Evolutionary conservation across 2,888 invertebrate genomes (phyloP).

Genomic region (Trachelus troglodyta): DNA sequence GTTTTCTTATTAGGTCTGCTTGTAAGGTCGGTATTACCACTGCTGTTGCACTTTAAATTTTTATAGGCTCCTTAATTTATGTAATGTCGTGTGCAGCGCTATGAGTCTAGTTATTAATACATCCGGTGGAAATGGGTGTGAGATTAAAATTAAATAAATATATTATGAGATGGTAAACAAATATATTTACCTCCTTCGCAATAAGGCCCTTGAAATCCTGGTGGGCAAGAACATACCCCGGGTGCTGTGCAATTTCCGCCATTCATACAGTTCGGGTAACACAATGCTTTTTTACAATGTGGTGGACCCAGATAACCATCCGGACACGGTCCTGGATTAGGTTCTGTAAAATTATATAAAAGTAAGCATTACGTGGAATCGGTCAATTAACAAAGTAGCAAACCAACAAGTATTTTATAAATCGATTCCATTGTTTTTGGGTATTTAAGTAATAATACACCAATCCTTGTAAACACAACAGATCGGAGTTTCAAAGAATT

Average conservation of each 20-base stretch:
- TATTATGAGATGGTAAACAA: not conserved
- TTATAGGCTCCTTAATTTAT: too few species aligned
- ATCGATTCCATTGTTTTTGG: not conserved
- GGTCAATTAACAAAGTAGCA: not conserved
- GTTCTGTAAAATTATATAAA: constrained; percentile 69
- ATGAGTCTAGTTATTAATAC: too few species aligned
- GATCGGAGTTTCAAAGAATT: not conserved
- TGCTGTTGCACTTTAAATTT: constrained; percentile 67
- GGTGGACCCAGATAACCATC: constrained; percentile 89
- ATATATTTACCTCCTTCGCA: constrained; percentile 83
- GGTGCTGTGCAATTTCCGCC: constrained; percentile 93
- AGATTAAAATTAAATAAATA: not conserved
- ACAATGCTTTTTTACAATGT: constrained; percentile 88
- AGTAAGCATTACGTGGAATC: not conserved
- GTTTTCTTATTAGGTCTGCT: constrained; percentile 88
- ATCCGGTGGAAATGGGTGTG: too few species aligned
- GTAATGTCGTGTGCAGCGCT: too few species aligned
- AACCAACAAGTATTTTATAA: not conserved
- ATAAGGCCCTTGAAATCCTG: constrained; percentile 90
- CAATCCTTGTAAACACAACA: not conserved
- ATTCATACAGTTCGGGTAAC: constrained; percentile 93
- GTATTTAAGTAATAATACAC: not conserved
- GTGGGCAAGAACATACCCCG: constrained; percentile 87
- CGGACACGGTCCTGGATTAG: constrained; percentile 90
- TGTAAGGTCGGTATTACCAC: constrained; percentile 74